Evolutionary conservation across 2,797 vertebrate genomes (phyloP), one percentile per base, ranked within the genome.

Genomic region (Anabas testudineus): DNA sequence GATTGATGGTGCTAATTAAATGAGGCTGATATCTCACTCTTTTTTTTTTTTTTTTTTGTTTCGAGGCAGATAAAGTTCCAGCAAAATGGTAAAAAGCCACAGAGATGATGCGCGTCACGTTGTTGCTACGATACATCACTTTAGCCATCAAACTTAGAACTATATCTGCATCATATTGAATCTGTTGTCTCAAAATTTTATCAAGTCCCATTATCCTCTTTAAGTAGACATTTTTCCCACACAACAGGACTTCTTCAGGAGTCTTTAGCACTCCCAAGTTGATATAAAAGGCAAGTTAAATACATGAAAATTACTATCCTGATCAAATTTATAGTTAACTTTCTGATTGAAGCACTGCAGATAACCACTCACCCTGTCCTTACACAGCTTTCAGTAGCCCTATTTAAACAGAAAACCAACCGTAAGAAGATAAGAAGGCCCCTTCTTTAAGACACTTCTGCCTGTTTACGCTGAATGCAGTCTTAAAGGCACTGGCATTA

Each of bases 1-100:
- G 82, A 87, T 88, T 86, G 83, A 89, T 91, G 87, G 66, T 37
- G 71, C 85, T 83, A 87, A 87, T 89, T 89, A 87, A 81, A 63
- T 22, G 52, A 14, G 64, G 81, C 78, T 85, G 74, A 86, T 82
- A 66, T 76, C 87, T 86, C 75, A 64, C 78, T 74, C 65, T 83
- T 74, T n/a, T n/a, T n/a, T n/a, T n/a, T n/a, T n/a, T n/a, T n/a
- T n/a, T n/a, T n/a, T n/a, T n/a, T n/a, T 76, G 62, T 87, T 80
- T 83, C 78, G 82, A 74, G 74, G 80, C 78, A 68, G 62, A 78
- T 76, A 71, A 83, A 87, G 80, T 82, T 82, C 57, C 6, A 58
- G 74, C 62, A 56, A 77, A 78, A 70, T 49, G 57, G 53, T 56
- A 36, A 76, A 69, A 81, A 76, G 67, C 30, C 26, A 26, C 55